Percentiles rank a stretch among this genome's conserved stretches.
phyloP scores from a whole-genome alignment of 2,113 vertebrate species.

The Cisticola juncidis region DNA sequence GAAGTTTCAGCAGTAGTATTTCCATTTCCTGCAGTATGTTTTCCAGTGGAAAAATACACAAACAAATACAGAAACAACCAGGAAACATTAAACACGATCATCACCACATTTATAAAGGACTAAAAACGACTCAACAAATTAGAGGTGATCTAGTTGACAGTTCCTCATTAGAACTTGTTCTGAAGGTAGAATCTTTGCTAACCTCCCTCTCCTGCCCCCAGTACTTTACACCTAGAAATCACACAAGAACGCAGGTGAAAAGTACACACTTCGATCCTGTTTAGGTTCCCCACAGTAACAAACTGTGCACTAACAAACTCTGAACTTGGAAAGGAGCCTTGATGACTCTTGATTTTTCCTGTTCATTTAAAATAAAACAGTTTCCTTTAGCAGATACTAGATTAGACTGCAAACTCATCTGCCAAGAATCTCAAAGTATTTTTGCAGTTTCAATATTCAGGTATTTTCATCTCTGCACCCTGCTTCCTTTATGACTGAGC shows the following conservation, averaged over 20 bases:
- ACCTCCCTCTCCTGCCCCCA: accelerated
- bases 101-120: neutral
- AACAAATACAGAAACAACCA: neutral
- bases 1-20: neutral
- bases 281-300: neutral
- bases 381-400: neutral
- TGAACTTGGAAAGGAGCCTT: neutral
- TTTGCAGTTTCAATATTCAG: neutral
- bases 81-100: neutral
- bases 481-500: neutral
- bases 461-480: neutral
- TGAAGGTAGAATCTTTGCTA: neutral
- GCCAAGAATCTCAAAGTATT: neutral
- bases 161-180: neutral
- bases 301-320: neutral
- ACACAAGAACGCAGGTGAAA: neutral
- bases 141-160: neutral
- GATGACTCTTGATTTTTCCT: neutral
- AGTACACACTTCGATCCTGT: neutral
- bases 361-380: neutral
- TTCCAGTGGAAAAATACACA: neutral
- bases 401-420: neutral
- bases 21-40: neutral
- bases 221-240: neutral
- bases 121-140: neutral